A percentile compares a stretch with the other conserved stretches of the same genome.
phyloP scores from a whole-genome alignment of 92 coral and sea anemone species.

The Siderastrea radians region DNA sequence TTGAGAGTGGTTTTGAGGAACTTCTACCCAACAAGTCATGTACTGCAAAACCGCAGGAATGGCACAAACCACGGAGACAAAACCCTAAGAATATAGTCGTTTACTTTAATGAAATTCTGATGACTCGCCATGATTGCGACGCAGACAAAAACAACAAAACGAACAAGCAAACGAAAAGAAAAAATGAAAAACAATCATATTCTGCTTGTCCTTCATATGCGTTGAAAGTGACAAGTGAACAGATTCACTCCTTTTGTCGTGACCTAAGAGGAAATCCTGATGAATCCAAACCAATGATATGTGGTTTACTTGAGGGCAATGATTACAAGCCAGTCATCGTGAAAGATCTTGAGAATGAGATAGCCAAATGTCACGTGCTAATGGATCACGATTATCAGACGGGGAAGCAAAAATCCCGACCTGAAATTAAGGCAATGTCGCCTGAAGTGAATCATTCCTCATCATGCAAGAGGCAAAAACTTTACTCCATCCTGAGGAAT shows the following conservation, averaged over 20 bases:
- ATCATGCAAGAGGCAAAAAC: not conserved
- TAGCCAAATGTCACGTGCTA: not conserved
- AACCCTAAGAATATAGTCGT: not conserved
- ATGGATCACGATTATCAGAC: conserved; percentile 16
- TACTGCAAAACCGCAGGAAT: conserved; percentile 55
- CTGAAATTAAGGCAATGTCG: not conserved
- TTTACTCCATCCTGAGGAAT: not conserved
- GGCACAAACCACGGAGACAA: conserved; percentile 34
- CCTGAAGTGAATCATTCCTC: not conserved
- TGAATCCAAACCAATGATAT: conserved; percentile 4
- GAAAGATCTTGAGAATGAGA: conserved; percentile 1
- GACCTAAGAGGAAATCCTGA: too few relatives aligned
- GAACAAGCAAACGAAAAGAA: not conserved
- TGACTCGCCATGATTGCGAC: conserved; percentile 5
- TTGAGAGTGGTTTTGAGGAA: conserved; percentile 39
- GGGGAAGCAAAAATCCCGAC: not conserved
- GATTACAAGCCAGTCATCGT: conserved; percentile 27
- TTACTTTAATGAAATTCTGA: conserved; percentile 16
- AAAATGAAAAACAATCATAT: conserved; percentile 19
- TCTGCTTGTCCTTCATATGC: conserved; percentile 32
- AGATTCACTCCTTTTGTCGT: not conserved
- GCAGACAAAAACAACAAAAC: conserved; percentile 19
- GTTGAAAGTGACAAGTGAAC: conserved; percentile 39
- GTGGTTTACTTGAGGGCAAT: conserved; percentile 23
- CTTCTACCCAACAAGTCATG: conserved; percentile 47